phyloP scores from a whole-genome alignment of 2,797 vertebrate species.

The Cryptoblepharus egeriae region DNA sequence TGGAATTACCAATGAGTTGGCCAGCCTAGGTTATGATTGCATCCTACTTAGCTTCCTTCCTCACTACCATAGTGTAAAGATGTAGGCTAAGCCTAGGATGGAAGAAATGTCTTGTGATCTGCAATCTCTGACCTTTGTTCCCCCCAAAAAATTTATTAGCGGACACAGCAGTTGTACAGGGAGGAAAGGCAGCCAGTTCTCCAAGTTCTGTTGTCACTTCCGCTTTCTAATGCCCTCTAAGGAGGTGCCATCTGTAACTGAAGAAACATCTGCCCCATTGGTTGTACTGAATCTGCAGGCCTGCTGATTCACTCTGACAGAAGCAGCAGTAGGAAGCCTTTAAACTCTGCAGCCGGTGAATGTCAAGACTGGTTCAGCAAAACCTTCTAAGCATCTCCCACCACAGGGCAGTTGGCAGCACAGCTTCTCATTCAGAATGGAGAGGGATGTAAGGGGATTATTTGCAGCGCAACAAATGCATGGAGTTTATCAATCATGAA shows the following conservation, averaged over 20 bases:
- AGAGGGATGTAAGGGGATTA: not conserved
- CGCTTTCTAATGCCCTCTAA: not conserved
- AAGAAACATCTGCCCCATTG: not conserved
- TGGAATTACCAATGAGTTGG: no score
- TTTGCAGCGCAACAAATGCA: not conserved
- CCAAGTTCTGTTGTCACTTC: not conserved
- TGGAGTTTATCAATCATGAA: not conserved
- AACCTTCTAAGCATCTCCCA: conserved; percentile 1
- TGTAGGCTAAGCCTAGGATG: not conserved
- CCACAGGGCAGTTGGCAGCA: not conserved
- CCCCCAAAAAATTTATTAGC: not conserved
- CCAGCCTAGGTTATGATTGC: no score
- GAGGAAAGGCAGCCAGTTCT: not conserved
- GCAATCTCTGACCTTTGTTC: not conserved
- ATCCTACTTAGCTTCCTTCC: not conserved
- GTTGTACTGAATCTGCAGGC: not conserved
- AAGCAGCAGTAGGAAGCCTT: conserved; percentile 6
- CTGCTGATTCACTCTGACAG: conserved; percentile 25
- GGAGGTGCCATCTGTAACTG: not conserved
- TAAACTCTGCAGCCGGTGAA: conserved; percentile 2
- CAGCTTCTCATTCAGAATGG: not conserved
- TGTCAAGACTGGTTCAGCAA: conserved; percentile 4
- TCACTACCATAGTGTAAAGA: not conserved
- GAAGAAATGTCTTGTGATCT: not conserved
- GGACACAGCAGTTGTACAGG: no score